Conservation (phyloP, 2,888 invertebrate species). For the Cataglyphis altisquamis region DNA sequence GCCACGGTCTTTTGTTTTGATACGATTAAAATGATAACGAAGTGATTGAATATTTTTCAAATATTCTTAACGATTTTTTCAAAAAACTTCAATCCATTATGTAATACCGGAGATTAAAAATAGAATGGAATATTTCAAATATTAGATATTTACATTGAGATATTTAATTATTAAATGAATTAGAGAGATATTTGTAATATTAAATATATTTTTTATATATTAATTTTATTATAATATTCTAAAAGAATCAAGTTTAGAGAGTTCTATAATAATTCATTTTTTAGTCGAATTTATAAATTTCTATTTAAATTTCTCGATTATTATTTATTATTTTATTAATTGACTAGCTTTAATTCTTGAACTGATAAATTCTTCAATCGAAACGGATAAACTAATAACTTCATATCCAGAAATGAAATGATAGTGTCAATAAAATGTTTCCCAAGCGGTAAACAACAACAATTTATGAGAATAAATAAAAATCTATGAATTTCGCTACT, state of each 20-base stretch:
- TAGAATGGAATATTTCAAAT: neutral
- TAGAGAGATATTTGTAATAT: neutral
- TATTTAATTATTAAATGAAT: neutral
- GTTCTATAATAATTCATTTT: neutral
- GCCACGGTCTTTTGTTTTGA: slow-evolving; percentile 35
- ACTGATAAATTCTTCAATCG: neutral
- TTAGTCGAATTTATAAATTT: neutral
- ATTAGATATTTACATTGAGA: slow-evolving; percentile 12
- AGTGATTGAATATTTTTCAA: neutral
- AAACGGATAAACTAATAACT: neutral
- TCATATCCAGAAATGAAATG: neutral
- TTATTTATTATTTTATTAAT: slow-evolving; percentile 1
- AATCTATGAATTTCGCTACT: neutral
- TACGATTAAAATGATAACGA: slow-evolving; percentile 21
- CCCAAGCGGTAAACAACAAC: neutral
- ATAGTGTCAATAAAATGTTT: neutral
- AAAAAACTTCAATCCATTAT: neutral
- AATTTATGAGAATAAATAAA: neutral
- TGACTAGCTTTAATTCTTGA: neutral
- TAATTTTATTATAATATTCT: neutral
- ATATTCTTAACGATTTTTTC: neutral
- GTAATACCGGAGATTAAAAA: neutral
- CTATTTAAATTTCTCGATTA: neutral
- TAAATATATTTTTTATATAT: no score
- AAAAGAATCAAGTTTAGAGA: neutral